Base-by-base conservation (phyloP, 2,113 vertebrate genomes). In the Echinops telfairi region DNA sequence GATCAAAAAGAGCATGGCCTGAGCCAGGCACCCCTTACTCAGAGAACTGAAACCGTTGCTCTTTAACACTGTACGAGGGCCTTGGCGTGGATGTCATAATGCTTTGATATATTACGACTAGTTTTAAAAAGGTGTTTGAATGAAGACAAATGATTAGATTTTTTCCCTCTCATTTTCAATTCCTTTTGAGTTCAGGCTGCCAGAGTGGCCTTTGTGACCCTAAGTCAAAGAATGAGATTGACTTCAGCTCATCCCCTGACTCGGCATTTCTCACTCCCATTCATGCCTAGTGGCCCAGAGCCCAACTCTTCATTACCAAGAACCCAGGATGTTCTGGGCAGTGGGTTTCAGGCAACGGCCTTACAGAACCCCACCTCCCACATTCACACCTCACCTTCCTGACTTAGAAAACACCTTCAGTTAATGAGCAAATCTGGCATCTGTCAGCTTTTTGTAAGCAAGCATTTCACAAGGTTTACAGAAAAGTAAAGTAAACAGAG, bases 401-500 rank as follows among this genome's bases (percentile, higher is more conserved):
- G 19, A 97, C 97, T 98, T 97, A 95, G 97, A 96, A 97, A 97
- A 97, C 97, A 98, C 98, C 98, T 98, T 96, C 96, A 94, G 91
- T 97, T 97, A 58, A 31, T 97, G 97, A 98, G 97, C 97, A 98
- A 98, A 97, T 98, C 98, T 98, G 97, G 90, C 97, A 98, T 98
- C 96, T 98, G 97, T 98, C 97, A 98, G 97, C 96, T 98, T 98
- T 97, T 98, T 98, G 98, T 98, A 98, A 98, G 98, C 98, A 98
- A 98, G 98, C 98, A 98, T 98, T 98, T 98, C 98, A 95, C 97
- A 99, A 99, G 98, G 98, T 99, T 99, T 99, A 98, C 97, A 98
- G 98, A 98, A 98, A 98, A 98, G 97, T 98, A 98, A 98, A 99
- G 98, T 98, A 99, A 99, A 99, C 98, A 98, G 97, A 98, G 96